Evolutionary conservation across 1,140 invertebrate genomes (phyloP), one percentile per base, ranked within the genome.

Genomic region (Caerostris extrusa): DNA sequence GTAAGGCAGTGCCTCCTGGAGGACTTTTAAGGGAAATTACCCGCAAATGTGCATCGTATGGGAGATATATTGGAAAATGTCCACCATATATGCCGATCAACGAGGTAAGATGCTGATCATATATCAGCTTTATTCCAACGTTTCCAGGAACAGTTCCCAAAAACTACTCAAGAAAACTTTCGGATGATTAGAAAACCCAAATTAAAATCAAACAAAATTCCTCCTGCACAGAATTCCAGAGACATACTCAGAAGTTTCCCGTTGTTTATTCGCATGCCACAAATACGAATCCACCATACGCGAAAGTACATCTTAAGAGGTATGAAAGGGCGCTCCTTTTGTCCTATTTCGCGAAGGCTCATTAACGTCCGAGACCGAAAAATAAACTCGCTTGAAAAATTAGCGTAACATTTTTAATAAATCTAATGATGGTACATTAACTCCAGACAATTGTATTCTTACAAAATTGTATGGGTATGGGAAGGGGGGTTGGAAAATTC

Each of bases 391-490:
- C 34, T 87, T 60, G 58, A 61, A 61, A n/a, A 87, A 60, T 87
- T 60, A 87, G 58, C 34, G n/a, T 83, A 3, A 55, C 56, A n/a
- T 83, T 83, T 83, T 83, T 83, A 83, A 83, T 83, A 83, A 83
- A 83, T 58, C 82, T 83, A 83, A 83, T 83, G 82, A 83, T 10
- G 82, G 55, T 83, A n/a, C 82, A 83, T 83, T 83, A 83, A 83
- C 82, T 83, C 82, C 17, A 19, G n/a, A n/a, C 55, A 57, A 83
- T 56, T 58, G 55, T 34, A n/a, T 34, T 83, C 82, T 57, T 58
- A 83, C 82, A 83, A 83, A 83, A 83, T 55, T 7, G 0, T 1
- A 34, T 34, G 34, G 34, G 34, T 34, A 2, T 34, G 34, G 82
- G n/a, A n/a, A n/a, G n/a, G n/a, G n/a, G n/a, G 1, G 5, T 7